Conservation (phyloP, 30 jellyfish, hydroid and myxozoan species). For the Aurelia sp. region DNA sequence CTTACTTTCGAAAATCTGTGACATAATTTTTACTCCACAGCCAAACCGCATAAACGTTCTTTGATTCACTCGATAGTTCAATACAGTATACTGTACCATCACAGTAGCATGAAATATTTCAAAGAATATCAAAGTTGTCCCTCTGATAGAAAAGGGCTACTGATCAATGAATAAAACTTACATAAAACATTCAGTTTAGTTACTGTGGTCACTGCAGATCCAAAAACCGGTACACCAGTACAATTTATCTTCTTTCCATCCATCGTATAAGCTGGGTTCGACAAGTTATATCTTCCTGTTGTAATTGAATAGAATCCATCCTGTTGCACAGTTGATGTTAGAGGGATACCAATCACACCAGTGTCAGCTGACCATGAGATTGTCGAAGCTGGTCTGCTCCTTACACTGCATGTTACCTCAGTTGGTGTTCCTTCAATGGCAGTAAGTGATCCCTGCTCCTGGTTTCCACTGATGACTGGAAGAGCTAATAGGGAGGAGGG, state of each 20-base stretch:
- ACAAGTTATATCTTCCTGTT: not conserved
- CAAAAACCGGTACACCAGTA: not conserved
- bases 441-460: not conserved
- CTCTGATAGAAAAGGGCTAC: too few relatives aligned
- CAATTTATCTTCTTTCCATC: not conserved
- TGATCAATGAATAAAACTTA: not conserved
- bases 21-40: too few relatives aligned
- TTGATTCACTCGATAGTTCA: too few relatives aligned
- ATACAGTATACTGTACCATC: too few relatives aligned
- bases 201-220: not conserved
- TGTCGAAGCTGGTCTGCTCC: constrained; percentile 2
- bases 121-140: too few relatives aligned
- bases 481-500: too few relatives aligned
- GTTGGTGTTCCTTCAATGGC: not conserved
- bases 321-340: not conserved
- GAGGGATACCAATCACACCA: not conserved
- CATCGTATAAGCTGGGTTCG: not conserved
- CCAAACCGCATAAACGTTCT: too few relatives aligned
- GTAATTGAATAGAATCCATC: not conserved
- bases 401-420: not conserved
- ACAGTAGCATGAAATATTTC: too few relatives aligned
- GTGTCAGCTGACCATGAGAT: not conserved
- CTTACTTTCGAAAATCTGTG: too few relatives aligned
- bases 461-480: too few relatives aligned
- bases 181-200: not conserved